Evolutionary conservation across 2,113 vertebrate species (phyloP), one percentile per base, ranked within the genome.

Genomic region (Chloropsis cyanopogon): DNA sequence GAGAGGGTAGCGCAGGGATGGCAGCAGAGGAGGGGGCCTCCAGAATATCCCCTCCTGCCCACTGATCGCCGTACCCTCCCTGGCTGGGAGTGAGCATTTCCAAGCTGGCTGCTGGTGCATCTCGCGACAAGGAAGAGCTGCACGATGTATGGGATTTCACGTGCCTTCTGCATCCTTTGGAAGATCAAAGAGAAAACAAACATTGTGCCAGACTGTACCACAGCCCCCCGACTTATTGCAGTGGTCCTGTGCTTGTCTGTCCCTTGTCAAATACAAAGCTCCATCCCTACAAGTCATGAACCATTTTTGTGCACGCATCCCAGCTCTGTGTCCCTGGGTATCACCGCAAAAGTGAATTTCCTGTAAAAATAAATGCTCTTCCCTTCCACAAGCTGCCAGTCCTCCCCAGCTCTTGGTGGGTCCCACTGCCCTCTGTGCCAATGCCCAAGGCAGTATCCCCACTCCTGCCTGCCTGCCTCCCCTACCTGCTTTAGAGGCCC

Each of bases 91-190:
- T 0, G 2, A 91, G 52, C 65, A 11, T 66, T 57, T 66, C 64
- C 52, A 14, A 68, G 53, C 63, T 56, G 86, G 33, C 49, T 76
- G 71, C 76, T 18, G n/a, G 59, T 35, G 52, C n/a, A 19, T 28
- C 49, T 20, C 0, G 0, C 28, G 14, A 61, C 1, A 1, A 60
- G 47, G 53, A 70, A 61, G 49, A 61, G 9, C 57, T 1, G 0
- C 0, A 0, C 5, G 52, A 22, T 78, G 9, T 42, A 29, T 9
- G 11, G 46, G 39, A 63, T 77, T 91, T 82, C 57, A 64, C 2
- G 0, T 50, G 59, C 39, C 8, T 52, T 50, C 71, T 44, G 54
- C 47, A 35, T 59, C 54, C 63, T 65, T 50, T 52, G 87, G 50
- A 70, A 80, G 63, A 80, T 20, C 0, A 0, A 33, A 59, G 46